These are phyloP conservation scores for Pemphredon lugubris DNA, from an alignment of 2,888 invertebrate genomes.

Conservation along the genomic window DNA sequence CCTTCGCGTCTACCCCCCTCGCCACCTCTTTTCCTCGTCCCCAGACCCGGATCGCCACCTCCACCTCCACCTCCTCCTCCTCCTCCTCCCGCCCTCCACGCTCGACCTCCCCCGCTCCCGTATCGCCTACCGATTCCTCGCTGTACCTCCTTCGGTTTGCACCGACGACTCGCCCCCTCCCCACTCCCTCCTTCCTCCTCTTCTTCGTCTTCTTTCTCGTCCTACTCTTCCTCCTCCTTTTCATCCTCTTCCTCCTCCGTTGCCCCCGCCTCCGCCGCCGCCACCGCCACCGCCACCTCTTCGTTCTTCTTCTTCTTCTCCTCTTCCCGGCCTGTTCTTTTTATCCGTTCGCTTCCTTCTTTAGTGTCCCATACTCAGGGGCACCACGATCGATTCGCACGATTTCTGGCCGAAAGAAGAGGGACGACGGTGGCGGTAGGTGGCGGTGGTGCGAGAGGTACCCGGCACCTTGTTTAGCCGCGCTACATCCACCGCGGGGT, in stretches of 20 bases:
- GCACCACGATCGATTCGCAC: conserved; percentile 59
- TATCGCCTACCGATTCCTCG: conserved; percentile 75
- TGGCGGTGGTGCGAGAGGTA: background rate
- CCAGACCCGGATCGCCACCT: conserved; percentile 47
- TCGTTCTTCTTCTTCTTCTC: background rate
- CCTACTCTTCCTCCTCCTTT: conserved; percentile 31
- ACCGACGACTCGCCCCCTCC: conserved; percentile 47
- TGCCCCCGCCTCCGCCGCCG: conserved; percentile 41
- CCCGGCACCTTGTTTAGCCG: background rate
- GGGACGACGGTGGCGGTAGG: conserved; percentile 17
- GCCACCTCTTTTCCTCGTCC: conserved; percentile 48
- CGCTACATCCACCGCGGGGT: background rate
- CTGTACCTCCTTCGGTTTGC: conserved; percentile 70
- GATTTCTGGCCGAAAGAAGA: conserved; percentile 56
- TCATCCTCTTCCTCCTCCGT: conserved; percentile 50
- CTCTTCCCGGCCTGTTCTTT: conserved; percentile 47
- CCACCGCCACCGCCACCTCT: conserved; percentile 37
- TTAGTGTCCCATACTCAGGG: conserved; percentile 49
- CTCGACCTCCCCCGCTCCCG: conserved; percentile 73
- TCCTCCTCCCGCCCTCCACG: conserved; percentile 24
- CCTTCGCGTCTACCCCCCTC: conserved; percentile 50
- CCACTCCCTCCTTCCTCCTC: conserved; percentile 14
- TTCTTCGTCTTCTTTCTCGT: conserved; percentile 14
- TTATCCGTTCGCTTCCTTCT: conserved; percentile 58
- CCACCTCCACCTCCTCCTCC: conserved; percentile 39